Evolutionary conservation across 2,888 invertebrate species (phyloP).

Genomic region (Fissipunctia ypsillon): DNA sequence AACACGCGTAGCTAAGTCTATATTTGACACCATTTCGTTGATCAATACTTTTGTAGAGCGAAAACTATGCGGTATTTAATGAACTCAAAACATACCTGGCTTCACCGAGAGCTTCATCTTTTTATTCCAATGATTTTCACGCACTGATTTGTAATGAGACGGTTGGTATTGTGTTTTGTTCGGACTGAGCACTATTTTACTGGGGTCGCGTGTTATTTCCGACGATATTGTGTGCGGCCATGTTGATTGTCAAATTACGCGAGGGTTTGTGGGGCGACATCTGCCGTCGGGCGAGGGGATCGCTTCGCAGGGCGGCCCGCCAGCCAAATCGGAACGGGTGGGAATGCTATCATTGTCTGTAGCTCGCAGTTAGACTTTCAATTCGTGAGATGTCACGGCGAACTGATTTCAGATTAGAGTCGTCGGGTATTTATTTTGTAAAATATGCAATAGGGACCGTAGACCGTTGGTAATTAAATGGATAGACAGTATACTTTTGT

Average conservation of each 20-base stretch:
- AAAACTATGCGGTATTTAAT: conserved; percentile 46
- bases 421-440: conserved; percentile 49
- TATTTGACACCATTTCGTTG: conserved; percentile 69
- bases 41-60: conserved; percentile 76
- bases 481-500: conserved; percentile 1
- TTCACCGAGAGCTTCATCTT: conserved; percentile 56
- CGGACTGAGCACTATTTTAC: conserved; percentile 66
- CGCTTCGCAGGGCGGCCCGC: conserved; percentile 62
- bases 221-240: conserved; percentile 67
- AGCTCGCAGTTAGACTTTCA: conserved; percentile 63
- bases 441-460: conserved; percentile 57
- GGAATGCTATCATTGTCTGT: conserved; percentile 62
- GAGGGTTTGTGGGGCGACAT: conserved; percentile 75
- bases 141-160: conserved; percentile 49
- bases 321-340: conserved; percentile 56
- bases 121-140: conserved; percentile 41
- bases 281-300: conserved; percentile 73
- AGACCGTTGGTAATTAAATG: conserved; percentile 47
- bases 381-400: conserved; percentile 72
- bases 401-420: conserved; percentile 63
- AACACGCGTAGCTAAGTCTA: conserved; percentile 42
- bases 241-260: conserved; percentile 69
- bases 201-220: conserved; percentile 73
- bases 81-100: conserved; percentile 61
- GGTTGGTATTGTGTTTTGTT: conserved; percentile 34